Conservation (phyloP, 92 coral and sea anemone species). For the Palythoa grandis region DNA sequence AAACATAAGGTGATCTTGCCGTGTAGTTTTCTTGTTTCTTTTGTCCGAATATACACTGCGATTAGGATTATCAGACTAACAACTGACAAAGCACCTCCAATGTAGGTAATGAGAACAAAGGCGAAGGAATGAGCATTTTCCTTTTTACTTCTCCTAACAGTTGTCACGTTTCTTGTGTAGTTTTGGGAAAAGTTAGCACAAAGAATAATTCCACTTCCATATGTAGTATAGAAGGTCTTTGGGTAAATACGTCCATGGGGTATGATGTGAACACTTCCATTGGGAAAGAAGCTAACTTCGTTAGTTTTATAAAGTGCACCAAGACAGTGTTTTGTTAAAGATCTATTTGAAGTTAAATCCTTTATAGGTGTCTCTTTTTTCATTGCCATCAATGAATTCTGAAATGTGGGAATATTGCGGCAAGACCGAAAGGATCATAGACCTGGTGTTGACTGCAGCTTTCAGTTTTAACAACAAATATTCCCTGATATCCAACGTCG, state of each 20-base stretch:
- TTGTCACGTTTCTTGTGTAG: neutral
- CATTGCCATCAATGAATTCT: neutral
- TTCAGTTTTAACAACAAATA: neutral
- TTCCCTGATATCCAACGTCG: neutral
- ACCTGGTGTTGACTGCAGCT: slow-evolving; percentile 3
- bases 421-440: slow-evolving; percentile 14
- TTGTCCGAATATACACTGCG: slow-evolving; percentile 10
- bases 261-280: slow-evolving; percentile 17
- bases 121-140: neutral
- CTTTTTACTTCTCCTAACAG: too few species aligned
- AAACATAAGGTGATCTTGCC: neutral
- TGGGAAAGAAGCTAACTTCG: neutral
- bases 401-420: neutral
- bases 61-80: neutral
- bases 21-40: too few species aligned
- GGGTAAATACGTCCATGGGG: slow-evolving; percentile 1
- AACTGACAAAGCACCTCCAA: slow-evolving; percentile 6
- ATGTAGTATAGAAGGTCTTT: neutral
- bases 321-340: neutral
- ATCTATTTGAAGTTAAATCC: neutral
- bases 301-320: neutral
- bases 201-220: neutral
- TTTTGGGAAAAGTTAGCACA: slow-evolving; percentile 16
- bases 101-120: slow-evolving; percentile 2
- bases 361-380: neutral